Evolutionary conservation across 35 echinoderm and acorn worm species (phyloP).

Genomic region (Apostichopus californicus): DNA sequence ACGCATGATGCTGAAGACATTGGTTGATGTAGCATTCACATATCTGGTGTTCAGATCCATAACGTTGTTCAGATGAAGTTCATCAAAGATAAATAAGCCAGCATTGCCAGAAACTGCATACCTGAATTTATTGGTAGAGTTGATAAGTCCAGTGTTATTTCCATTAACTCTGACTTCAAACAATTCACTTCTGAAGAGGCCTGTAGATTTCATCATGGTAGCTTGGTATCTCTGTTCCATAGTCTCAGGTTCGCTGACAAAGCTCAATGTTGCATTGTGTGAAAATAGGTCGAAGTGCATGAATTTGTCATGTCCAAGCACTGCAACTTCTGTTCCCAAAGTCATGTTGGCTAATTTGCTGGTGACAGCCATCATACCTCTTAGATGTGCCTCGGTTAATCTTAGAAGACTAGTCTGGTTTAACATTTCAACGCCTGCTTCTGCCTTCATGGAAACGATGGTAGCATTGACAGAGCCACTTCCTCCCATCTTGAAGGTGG

Average conservation of each 20-base stretch:
- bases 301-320: conserved; percentile 45
- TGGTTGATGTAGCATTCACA: conserved; percentile 34
- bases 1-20: not conserved
- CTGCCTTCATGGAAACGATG: conserved; percentile 14
- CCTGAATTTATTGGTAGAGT: conserved; percentile 36
- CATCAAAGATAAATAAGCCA: conserved; percentile 27
- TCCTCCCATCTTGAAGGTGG: not conserved
- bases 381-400: not conserved
- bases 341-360: conserved; percentile 57
- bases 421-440: not conserved
- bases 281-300: conserved; percentile 53
- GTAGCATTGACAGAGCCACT: conserved; percentile 8
- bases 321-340: conserved; percentile 15
- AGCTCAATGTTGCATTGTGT: conserved; percentile 15
- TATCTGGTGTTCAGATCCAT: conserved; percentile 3
- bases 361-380: not conserved
- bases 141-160: conserved; percentile 51
- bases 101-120: conserved; percentile 1
- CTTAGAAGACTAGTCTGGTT: conserved; percentile 8
- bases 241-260: not conserved
- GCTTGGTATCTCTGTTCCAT: conserved; percentile 24
- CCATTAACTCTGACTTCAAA: not conserved
- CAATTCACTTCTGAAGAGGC: conserved; percentile 47
- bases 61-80: not conserved
- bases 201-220: conserved; percentile 54